A percentile compares a stretch with the other conserved stretches of the same genome.
Evolutionary conservation across 2,797 vertebrate genomes (phyloP).

Genomic region (Parambassis ranga): DNA sequence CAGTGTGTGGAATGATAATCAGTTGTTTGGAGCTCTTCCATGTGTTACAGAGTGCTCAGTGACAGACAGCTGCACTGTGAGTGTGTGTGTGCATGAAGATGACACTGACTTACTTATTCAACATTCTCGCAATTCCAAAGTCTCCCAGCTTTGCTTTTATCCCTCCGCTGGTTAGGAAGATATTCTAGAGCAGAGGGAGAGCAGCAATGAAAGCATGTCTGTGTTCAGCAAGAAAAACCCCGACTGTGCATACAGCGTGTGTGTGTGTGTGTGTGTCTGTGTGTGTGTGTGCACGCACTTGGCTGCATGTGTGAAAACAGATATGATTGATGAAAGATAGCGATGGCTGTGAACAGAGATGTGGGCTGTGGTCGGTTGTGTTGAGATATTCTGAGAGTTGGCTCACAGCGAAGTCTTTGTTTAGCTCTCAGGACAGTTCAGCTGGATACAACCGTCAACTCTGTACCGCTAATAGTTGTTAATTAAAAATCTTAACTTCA

Average conservation of each 20-base stretch:
- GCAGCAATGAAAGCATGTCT: conserved; percentile 34
- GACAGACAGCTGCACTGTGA: conserved; percentile 51
- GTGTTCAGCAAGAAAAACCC: conserved; percentile 4
- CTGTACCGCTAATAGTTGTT: neutral
- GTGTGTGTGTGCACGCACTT: conserved; percentile 1
- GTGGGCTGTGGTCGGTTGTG: conserved; percentile 15
- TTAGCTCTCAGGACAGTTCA: conserved; percentile 1
- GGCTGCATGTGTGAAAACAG: conserved; percentile 15
- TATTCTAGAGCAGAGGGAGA: conserved; percentile 79
- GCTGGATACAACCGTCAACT: neutral
- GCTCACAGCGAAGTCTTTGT: conserved; percentile 42
- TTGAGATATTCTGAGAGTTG: conserved; percentile 35
- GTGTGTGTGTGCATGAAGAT: conserved; percentile 12
- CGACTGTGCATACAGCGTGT: neutral
- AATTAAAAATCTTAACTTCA: conserved; percentile 5
- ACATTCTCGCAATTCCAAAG: conserved; percentile 91
- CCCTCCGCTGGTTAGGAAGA: conserved; percentile 88
- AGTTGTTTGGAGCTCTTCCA: conserved; percentile 41
- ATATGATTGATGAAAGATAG: conserved; percentile 37
- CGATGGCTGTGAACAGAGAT: conserved; percentile 19
- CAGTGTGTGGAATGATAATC: conserved; percentile 58
- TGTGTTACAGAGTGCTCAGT: conserved; percentile 23
- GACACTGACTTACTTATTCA: conserved; percentile 86
- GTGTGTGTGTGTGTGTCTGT: conserved; percentile 8
- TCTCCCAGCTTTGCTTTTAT: conserved; percentile 90